Evolutionary conservation across 2,888 invertebrate species (phyloP), one percentile per base, ranked within the genome.

Genomic region (Macaria liturata): DNA sequence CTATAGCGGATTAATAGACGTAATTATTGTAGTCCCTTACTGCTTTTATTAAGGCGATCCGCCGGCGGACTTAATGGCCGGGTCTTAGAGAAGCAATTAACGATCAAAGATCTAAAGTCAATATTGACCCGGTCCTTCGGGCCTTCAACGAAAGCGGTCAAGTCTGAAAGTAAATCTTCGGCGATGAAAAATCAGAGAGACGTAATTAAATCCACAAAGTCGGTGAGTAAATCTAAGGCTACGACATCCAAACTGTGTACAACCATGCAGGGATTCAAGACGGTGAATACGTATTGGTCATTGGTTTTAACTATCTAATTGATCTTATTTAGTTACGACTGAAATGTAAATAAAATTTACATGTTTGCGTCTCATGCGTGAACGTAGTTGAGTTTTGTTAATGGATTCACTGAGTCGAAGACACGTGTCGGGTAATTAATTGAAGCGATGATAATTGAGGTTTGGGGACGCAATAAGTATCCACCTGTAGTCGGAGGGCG

Each of bases 401-500:
- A 37, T 7, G 4, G 34, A 37, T 6, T 37, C 34, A 37, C 34
- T 4, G 7, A 37, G 34, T 37, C 20, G 20, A 20, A 20, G 34
- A 37, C 4, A 37, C 34, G 34, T 9, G n/a, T 42, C 8, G 4
- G 42, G 1, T 42, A 9, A 42, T 42, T 42, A 42, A 42, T 42
- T 42, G 8, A n/a, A 42, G 8, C n/a, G 42, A 30, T 46, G 59
- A 65, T 70, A 67, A 68, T 74, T 61, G 67, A 68, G 64, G 66
- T 72, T 76, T 74, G 71, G 70, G 72, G 72, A 75, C 75, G 73
- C 74, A 78, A 78, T 78, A 78, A 77, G 80, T 86, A 86, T 84
- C 81, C 85, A 84, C 84, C 82, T 75, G 78, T 71, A 60, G 61
- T 61, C 60, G 57, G 54, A 37, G 57, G 65, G 65, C 58, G 66